Base-by-base conservation (phyloP, 2,888 invertebrate genomes). In the Tachina grossa region DNA sequence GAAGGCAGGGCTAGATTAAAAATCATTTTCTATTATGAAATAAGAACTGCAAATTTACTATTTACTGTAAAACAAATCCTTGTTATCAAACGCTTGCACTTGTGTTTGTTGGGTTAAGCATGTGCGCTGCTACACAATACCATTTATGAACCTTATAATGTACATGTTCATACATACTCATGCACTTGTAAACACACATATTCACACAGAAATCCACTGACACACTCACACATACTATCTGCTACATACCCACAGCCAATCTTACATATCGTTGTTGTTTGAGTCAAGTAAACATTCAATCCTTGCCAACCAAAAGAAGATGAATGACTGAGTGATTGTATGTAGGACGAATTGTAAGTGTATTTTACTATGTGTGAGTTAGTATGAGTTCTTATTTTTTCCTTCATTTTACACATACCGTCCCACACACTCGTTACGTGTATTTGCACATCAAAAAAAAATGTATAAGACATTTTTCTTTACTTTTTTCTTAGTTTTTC, bases 281-380 rank as follows among this genome's bases (percentile, higher is more conserved):
- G 82, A 78, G 66, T 66, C 83, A 76, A 83, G 66, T 79, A 85
- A 85, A 83, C 83, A 85, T 76, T 76, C 79, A 85, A 76, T 83
- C 83, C 83, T 72, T 71, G 75, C 61, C 78, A 83, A 66, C 51
- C 75, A 14, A 84, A 79, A 83, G 71, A 85, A 85, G 72, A 85
- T 76, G 71, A 72, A 85, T 85, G 83, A 85, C 78, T 79, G 53
- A 75, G 31, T 80, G 63, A 71, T 71, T 78, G 53, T 41, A 63
- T 55, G 53, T 41, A 31, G 65, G 39, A 63, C 19, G 19, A 63
- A 39, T 74, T 41, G 49, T 41, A 22, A 19, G 19, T 74, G 13
- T 19, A 11, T 19, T n/a, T 53, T n/a, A 19, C 19, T 22, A 22
- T 69, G 53, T 55, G 2, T 74, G 41, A 47, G 16, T 41, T 41